phyloP scores from a whole-genome alignment of 2,888 invertebrate genomes.

The Aphodius granarius region DNA sequence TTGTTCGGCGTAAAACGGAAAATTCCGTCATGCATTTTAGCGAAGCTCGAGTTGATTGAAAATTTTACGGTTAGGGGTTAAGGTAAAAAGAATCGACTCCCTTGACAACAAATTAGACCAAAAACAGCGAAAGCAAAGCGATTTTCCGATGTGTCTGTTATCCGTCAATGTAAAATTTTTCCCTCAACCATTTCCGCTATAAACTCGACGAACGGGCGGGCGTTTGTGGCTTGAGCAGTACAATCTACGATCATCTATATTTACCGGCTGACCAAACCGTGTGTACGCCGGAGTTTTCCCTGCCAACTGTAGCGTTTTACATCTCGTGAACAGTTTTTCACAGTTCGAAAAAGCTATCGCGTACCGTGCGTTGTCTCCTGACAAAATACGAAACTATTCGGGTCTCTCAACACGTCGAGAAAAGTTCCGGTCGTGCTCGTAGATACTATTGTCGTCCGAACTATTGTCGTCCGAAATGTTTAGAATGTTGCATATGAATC shows the following conservation, averaged over 20 bases:
- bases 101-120: neutral
- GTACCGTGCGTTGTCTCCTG: neutral
- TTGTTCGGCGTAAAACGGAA: neutral
- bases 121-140: neutral
- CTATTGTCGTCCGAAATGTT: neutral
- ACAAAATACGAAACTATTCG: neutral
- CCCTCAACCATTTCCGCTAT: neutral
- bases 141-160: neutral
- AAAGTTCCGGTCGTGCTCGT: neutral
- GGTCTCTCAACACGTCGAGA: neutral
- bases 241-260: neutral
- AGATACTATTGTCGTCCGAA: neutral
- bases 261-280: neutral
- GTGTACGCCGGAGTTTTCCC: neutral
- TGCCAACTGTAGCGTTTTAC: neutral
- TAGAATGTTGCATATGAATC: constrained; percentile 20
- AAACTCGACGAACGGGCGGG: neutral
- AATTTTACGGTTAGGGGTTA: neutral
- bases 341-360: neutral
- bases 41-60: neutral
- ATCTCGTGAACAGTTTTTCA: neutral
- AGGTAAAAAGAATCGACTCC: neutral
- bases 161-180: neutral
- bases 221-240: neutral
- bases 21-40: neutral